Conservation (phyloP, 2,797 vertebrate genomes). For the Melanotaenia parkinsoni region DNA sequence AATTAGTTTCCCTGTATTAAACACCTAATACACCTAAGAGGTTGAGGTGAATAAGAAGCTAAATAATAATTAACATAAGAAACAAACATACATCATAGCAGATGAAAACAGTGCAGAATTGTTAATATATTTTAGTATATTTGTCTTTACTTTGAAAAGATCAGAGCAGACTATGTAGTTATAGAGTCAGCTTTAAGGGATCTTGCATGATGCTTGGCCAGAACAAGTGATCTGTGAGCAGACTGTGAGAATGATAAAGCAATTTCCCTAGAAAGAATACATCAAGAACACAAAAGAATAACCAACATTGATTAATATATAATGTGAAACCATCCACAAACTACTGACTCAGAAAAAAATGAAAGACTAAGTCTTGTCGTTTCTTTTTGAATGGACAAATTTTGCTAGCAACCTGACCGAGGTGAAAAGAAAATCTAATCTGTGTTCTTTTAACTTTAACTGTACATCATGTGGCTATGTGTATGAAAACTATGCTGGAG, state of each 20-base stretch:
- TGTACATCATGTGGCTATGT: slow-evolving; percentile 14
- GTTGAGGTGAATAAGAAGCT: slow-evolving; percentile 38
- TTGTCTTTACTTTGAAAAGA: slow-evolving; percentile 22
- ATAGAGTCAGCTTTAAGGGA: slow-evolving; percentile 12
- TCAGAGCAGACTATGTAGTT: background rate
- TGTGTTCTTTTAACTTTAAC: slow-evolving; percentile 10
- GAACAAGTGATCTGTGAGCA: background rate
- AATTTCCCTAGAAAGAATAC: background rate
- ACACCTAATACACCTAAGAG: slow-evolving; percentile 58
- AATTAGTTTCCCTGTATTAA: slow-evolving; percentile 59
- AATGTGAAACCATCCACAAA: slow-evolving; percentile 15
- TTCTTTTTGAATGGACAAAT: slow-evolving; percentile 30
- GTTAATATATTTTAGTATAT: slow-evolving; percentile 16
- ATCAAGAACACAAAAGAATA: background rate
- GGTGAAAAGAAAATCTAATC: background rate
- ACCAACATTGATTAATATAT: slow-evolving; percentile 5
- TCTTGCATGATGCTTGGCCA: slow-evolving; percentile 3
- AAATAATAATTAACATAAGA: slow-evolving; percentile 29
- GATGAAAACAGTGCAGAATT: slow-evolving; percentile 23
- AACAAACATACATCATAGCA: slow-evolving; percentile 22
- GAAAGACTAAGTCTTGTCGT: slow-evolving; percentile 16
- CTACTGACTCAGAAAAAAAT: slow-evolving; percentile 6
- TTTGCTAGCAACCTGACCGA: slow-evolving; percentile 9
- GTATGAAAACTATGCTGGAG: slow-evolving; percentile 43
- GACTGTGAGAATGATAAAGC: slow-evolving; percentile 11